Base-by-base conservation (phyloP, 2,888 invertebrate species). In the Epiblema foenella region DNA sequence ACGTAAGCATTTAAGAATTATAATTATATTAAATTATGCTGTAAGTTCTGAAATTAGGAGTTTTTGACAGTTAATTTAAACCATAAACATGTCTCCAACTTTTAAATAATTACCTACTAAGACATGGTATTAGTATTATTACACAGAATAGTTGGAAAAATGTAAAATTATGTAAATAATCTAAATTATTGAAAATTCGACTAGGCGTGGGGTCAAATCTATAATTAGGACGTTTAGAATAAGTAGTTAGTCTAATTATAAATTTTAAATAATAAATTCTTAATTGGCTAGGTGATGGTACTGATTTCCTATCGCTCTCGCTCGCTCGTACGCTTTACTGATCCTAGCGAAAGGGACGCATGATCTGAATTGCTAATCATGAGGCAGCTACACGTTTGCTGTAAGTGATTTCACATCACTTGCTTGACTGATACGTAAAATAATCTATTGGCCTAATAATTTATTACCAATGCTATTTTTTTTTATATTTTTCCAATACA, bases 151-250 rank as follows among this genome's bases (percentile, higher is more conserved):
- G 46, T 18, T 51, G 1, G 10, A 33, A 56, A 56, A 20, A 60
- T 46, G 59, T 60, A 60, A 59, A 20, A 8, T 60, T 15, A 10
- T 68, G 68, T 68, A 68, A 59, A 68, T 68, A 68, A 4, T 68
- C 42, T 60, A 68, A 60, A 42, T 59, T 60, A 52, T 51, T 67
- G 12, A 58, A 33, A 49, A 8, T 49, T 66, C 18, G 17, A n/a
- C 49, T 67, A 37, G 58, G 56, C 33, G 62, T 64, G 64, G 51
- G 37, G 37, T 37, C 29, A 49, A 12, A 58, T 64, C 52, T 64
- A 39, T 69, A 64, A 69, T 58, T 18, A 57, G 33, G 18, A 62
- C 33, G n/a, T 46, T 46, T 56, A 62, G 58, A 57, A 37, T 57
- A 69, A 64, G 63, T 58, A 64, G 56, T 57, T 57, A 64, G 58